phyloP scores from a whole-genome alignment of 2,888 invertebrate species.

The Cataglyphis rosenhaueri region DNA sequence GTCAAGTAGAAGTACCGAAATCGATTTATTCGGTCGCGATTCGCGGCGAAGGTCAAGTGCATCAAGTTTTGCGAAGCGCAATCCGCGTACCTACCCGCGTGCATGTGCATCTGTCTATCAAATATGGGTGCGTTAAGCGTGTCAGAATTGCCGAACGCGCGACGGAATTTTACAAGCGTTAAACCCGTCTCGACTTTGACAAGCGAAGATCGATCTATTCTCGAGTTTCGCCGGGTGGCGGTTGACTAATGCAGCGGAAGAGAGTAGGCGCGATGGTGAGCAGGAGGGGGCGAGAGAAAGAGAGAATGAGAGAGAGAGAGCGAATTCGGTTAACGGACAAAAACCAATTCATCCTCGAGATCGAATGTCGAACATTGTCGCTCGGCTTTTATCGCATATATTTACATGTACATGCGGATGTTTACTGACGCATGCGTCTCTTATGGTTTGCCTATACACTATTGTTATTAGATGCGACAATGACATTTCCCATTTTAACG shows the following conservation, averaged over 20 bases:
- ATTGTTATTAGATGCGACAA: too few species aligned
- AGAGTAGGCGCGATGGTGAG: conserved; percentile 18
- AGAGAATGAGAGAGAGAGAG: conserved; percentile 5
- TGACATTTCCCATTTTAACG: neutral
- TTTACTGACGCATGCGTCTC: neutral
- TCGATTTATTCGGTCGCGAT: conserved; percentile 68
- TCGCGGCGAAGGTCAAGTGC: conserved; percentile 70
- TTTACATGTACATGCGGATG: conserved; percentile 39
- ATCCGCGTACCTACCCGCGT: conserved; percentile 19
- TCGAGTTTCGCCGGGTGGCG: conserved; percentile 68
- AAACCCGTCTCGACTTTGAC: conserved; percentile 62
- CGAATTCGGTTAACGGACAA: conserved; percentile 71
- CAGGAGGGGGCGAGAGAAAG: conserved; percentile 11
- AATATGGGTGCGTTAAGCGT: conserved; percentile 5
- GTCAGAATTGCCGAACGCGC: conserved; percentile 12
- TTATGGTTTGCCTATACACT: conserved; percentile 11
- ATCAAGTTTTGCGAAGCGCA: conserved; percentile 36
- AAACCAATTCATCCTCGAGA: conserved; percentile 75
- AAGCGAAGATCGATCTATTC: conserved; percentile 72
- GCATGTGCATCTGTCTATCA: conserved; percentile 1
- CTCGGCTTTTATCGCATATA: conserved; percentile 68
- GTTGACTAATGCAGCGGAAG: conserved; percentile 68
- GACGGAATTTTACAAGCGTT: conserved; percentile 58
- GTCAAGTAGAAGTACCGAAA: conserved; percentile 66
- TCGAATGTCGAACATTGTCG: conserved; percentile 72